These are phyloP conservation scores for Volucella bombylans DNA, from an alignment of 2,888 invertebrate species.

Conservation along the genomic window DNA sequence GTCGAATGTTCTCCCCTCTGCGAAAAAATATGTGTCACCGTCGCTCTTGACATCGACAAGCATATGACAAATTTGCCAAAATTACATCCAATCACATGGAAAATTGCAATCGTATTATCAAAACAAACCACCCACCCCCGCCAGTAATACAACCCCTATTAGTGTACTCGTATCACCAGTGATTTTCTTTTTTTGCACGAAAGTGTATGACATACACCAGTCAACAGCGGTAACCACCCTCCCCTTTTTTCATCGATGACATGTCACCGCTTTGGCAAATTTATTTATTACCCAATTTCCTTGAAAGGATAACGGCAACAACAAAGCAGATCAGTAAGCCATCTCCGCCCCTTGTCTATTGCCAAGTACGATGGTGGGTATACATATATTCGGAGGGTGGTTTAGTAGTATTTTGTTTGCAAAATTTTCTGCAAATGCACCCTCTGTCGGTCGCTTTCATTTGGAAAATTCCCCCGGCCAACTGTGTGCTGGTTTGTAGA, in stretches of 20 bases:
- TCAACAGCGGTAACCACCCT: conserved; percentile 39
- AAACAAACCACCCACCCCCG: conserved; percentile 66
- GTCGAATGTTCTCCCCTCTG: background rate
- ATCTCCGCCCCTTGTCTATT: conserved; percentile 23
- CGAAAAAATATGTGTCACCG: background rate
- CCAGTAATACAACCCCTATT: background rate
- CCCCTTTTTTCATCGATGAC: conserved; percentile 59
- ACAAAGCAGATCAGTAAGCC: conserved; percentile 55
- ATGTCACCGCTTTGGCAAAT: conserved; percentile 70
- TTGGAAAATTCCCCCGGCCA: background rate
- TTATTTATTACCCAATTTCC: conserved; percentile 74
- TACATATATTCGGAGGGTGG: background rate
- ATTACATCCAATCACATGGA: conserved; percentile 73
- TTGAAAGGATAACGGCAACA: conserved; percentile 69
- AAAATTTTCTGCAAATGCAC: conserved; percentile 62
- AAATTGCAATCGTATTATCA: conserved; percentile 73
- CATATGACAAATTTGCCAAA: conserved; percentile 69
- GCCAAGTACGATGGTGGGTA: background rate
- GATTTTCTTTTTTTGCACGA: conserved; percentile 59
- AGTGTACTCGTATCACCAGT: conserved; percentile 11
- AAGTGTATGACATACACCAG: conserved; percentile 52
- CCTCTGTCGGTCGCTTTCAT: conserved; percentile 41
- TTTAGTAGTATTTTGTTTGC: conserved; percentile 45
- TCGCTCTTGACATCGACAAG: conserved; percentile 43
- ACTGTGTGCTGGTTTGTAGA: conserved; percentile 4